Base-by-base conservation (phyloP, 2,888 invertebrate species). In the Parasteatoda lunata region DNA sequence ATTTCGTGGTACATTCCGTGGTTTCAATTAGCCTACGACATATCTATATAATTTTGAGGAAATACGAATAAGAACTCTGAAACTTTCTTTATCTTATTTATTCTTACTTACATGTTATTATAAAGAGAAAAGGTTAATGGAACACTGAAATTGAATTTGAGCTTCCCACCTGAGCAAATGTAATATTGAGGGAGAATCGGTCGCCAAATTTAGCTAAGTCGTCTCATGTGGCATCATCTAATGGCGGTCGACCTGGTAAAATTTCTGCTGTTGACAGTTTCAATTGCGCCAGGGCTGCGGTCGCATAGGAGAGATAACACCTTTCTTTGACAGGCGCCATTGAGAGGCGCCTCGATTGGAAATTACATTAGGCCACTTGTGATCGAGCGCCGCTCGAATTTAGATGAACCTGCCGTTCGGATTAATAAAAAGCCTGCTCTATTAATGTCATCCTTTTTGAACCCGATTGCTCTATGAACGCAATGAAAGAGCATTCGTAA, bases 331-430 rank as follows among this genome's bases (percentile, higher is more conserved):
- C 86, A 86, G 86, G 48, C 51, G 48, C 80, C 77, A 80, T 86
- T 81, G 77, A 80, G 71, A 49, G 76, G 86, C 51, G 85, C 72
- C 54, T 80, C 80, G 80, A 86, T 80, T 80, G 80, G 80, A 86
- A 86, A 86, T 86, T 86, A 86, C 86, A 86, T 86, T 81, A 86
- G 86, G 80, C 86, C 80, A 86, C 86, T 86, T 84, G 78, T 73
- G 84, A 15, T 59, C 52, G 72, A 71, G 76, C 76, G 77, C 54
- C 76, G 77, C 77, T 72, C 77, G 76, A 76, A 77, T 72, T 52
- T 48, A 77, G 83, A 83, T 73, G 69, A 75, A 45, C 64, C 82
- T 45, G 76, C 81, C 47, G 66, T 52, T 54, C 59, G 83, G 77
- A 84, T 84, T 84, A 84, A 84, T 72, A 77, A 84, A 84, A 84